Conservation (phyloP, 2,797 vertebrate genomes). For the Serranus cabrilla region DNA sequence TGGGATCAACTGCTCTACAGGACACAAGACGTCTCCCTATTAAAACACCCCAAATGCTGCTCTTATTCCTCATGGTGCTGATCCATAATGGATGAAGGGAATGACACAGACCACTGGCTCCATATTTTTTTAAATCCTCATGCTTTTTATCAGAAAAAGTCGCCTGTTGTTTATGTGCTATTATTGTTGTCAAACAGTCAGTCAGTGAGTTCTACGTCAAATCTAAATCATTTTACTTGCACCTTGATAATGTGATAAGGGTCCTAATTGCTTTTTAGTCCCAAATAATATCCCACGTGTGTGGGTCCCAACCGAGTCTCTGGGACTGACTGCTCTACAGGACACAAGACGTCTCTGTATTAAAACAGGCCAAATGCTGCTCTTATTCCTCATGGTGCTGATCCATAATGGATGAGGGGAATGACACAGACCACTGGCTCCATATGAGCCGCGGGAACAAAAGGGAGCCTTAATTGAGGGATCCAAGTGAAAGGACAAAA, state of each 20-base stretch:
- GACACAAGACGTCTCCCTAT: constrained; percentile 22
- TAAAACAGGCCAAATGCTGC: constrained; percentile 43
- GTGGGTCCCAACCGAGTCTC: no score
- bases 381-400: constrained; percentile 39
- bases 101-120: constrained; percentile 59
- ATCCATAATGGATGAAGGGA: constrained; percentile 72
- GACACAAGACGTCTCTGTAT: constrained; percentile 22
- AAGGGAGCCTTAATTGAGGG: constrained; percentile 55
- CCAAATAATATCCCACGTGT: no score
- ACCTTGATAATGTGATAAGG: no score
- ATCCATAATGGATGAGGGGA: constrained; percentile 72
- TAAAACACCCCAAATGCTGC: constrained; percentile 43
- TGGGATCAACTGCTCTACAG: background rate
- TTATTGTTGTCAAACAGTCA: no score
- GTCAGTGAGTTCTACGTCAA: no score
- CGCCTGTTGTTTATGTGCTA: no score
- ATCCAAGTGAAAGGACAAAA: constrained; percentile 27
- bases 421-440: constrained; percentile 59
- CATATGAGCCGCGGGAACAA: constrained; percentile 55
- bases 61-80: constrained; percentile 39
- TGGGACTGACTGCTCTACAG: background rate
- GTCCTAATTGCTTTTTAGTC: no score
- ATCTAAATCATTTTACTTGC: no score
- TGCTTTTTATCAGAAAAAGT: no score
- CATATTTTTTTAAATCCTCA: no score